These are phyloP conservation scores for Agrilus biguttatus DNA, from an alignment of 2,888 invertebrate genomes.

Conservation along the genomic window DNA sequence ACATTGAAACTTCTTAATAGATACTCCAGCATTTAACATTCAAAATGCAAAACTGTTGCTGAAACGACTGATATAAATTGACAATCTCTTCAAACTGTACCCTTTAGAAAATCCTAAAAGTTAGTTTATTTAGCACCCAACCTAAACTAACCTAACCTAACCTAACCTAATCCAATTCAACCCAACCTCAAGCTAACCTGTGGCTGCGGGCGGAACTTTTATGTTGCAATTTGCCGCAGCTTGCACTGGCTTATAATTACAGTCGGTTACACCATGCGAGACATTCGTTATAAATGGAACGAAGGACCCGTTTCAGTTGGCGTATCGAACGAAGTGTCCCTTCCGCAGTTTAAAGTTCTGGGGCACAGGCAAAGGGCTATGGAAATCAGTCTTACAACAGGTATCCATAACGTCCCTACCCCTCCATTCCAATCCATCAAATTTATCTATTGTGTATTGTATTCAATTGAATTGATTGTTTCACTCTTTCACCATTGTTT, in stretches of 20 bases:
- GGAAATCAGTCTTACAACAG: constrained; percentile 94
- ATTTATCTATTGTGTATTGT: constrained; percentile 7
- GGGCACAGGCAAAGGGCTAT: constrained; percentile 91
- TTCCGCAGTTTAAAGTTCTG: constrained; percentile 96
- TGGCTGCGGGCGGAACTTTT: too few relatives aligned
- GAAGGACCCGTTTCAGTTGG: constrained; percentile 90
- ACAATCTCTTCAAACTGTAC: too few relatives aligned
- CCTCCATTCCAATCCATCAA: constrained; percentile 7
- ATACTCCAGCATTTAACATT: too few relatives aligned
- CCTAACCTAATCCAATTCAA: too few relatives aligned
- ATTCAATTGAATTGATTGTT: background rate
- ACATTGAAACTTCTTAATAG: too few relatives aligned
- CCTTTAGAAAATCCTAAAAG: too few relatives aligned
- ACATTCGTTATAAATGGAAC: constrained; percentile 96
- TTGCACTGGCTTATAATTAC: constrained; percentile 36
- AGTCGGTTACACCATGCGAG: constrained; percentile 98
- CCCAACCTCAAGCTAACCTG: too few relatives aligned
- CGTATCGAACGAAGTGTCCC: constrained; percentile 88
- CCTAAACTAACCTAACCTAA: constrained; percentile 1
- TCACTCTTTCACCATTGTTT: too few relatives aligned
- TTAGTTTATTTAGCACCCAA: too few relatives aligned
- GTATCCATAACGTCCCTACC: constrained; percentile 40
- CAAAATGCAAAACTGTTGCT: too few relatives aligned
- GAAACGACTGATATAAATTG: too few relatives aligned
- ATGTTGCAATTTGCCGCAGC: constrained; percentile 11